Evolutionary conservation across 1,140 invertebrate species (phyloP), one percentile per base, ranked within the genome.

Genomic region (Pygmarrhopalites habei): DNA sequence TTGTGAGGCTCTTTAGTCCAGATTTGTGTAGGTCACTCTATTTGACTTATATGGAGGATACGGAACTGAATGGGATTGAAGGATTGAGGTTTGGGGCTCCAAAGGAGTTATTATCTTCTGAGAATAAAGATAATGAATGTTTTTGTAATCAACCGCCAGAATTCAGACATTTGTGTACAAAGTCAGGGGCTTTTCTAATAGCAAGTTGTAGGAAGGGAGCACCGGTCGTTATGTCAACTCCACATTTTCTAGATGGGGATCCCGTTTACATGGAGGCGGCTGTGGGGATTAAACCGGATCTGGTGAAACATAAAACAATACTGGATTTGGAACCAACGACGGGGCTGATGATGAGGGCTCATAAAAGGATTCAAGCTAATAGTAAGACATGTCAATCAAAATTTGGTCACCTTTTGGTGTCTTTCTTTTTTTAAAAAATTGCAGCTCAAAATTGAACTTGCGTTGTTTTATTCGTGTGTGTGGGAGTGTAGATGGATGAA

Each of bases 11-110:
- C 0, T 57, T 25, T 29, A 25, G 2, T 21, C 43, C 43, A 2
- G 61, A 62, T 25, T 0, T 62, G 10, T 62, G 61, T 57, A 51
- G 84, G 66, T 81, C 84, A 0, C 74, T 88, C 21, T 79, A 77
- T 25, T 80, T 86, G 0, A 75, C 77, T 60, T 88, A 79, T 70
- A 75, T 80, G 47, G 77, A 77, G 44, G 81, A 84, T 32, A 75
- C 78, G 0, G 77, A 76, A 3, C 84, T 86, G 67, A 75, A 78
- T 70, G 88, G 87, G 1, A 81, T 92, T 58, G 80, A 80, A 35
- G 53, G 58, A 23, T 65, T 60, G 43, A 28, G 53, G 0, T 65
- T 65, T 65, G 25, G 21, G 15, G 19, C 35, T 10, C 41, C 53
- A 28, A 35, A 47, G n/a, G 19, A 32, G 15, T 5, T 57, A 12